Percentiles rank a stretch among this genome's conserved stretches.
Evolutionary conservation across 1,140 invertebrate genomes (phyloP).

Genomic region (Euglossa dilemma): DNA sequence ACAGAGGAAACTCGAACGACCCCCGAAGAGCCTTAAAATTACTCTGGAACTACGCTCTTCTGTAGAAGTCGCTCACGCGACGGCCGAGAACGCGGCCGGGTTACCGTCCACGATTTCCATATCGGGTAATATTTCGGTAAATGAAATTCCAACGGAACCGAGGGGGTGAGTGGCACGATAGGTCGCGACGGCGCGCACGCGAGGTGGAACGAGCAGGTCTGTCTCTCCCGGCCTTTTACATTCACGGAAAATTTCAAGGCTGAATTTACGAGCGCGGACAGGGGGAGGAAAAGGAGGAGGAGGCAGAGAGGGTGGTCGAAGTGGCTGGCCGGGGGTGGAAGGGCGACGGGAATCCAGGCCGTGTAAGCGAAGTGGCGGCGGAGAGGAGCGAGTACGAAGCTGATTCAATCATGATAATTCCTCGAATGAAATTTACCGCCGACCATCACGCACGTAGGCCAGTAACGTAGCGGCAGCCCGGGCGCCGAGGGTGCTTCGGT

Average conservation of each 20-base stretch:
- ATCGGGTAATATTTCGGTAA: constrained; percentile 2
- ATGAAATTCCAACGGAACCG: not conserved
- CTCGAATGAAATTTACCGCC: constrained; percentile 82
- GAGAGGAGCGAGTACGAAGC: constrained; percentile 69
- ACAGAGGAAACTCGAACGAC: not conserved
- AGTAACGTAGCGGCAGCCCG: constrained; percentile 56
- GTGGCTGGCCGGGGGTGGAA: not conserved
- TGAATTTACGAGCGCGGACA: constrained; percentile 32
- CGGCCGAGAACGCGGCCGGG: not conserved
- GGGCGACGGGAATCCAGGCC: constrained; percentile 57
- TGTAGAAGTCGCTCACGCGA: not conserved
- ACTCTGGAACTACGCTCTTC: not conserved
- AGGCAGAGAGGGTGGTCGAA: not conserved
- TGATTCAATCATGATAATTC: constrained; percentile 83
- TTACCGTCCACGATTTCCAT: constrained; percentile 17
- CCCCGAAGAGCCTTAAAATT: not conserved
- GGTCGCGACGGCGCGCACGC: not conserved
- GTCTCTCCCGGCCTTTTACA: constrained; percentile 42
- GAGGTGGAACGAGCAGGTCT: not conserved
- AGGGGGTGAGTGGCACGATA: not conserved
- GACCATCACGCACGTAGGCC: constrained; percentile 79
- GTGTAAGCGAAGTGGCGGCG: constrained; percentile 62
- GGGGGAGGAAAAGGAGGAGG: not conserved
- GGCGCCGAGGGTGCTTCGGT: constrained; percentile 57
- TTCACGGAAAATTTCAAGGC: constrained; percentile 60